Evolutionary conservation across 2,888 invertebrate species (phyloP).

Genomic region (Laothoe populi): DNA sequence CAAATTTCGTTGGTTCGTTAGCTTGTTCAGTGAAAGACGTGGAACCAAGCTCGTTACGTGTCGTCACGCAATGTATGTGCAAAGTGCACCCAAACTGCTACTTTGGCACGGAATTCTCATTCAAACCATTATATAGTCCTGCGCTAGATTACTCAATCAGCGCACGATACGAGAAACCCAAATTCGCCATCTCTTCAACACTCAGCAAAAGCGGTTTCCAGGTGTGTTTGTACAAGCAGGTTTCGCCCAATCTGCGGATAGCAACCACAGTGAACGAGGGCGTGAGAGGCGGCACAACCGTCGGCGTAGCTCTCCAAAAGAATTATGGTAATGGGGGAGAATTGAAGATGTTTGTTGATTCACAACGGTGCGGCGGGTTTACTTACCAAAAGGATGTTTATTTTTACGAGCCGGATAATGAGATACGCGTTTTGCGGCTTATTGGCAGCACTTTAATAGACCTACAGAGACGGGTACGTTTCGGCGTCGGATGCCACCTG

Average conservation of each 20-base stretch:
- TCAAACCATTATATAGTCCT: constrained; percentile 61
- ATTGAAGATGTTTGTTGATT: constrained; percentile 75
- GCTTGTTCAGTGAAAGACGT: constrained; percentile 68
- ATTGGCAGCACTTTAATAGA: constrained; percentile 72
- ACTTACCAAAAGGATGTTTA: constrained; percentile 70
- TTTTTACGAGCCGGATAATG: constrained; percentile 66
- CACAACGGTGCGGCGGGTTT: constrained; percentile 74
- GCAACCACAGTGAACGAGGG: constrained; percentile 69
- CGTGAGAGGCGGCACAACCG: constrained; percentile 52
- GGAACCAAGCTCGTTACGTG: constrained; percentile 64
- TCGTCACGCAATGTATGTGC: constrained; percentile 74
- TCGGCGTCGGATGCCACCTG: constrained; percentile 74
- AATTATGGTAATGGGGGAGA: constrained; percentile 66
- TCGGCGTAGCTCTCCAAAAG: constrained; percentile 71
- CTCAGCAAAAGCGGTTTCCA: constrained; percentile 68
- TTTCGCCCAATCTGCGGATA: constrained; percentile 66
- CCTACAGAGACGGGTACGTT: constrained; percentile 65
- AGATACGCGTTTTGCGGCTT: constrained; percentile 65
- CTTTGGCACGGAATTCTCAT: constrained; percentile 67
- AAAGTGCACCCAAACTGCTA: constrained; percentile 61
- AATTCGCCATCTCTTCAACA: constrained; percentile 65
- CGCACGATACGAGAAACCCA: constrained; percentile 63
- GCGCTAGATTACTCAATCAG: constrained; percentile 67
- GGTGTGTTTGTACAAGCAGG: constrained; percentile 68
- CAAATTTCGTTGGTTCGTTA: constrained; percentile 61